Evolutionary conservation across 2,888 invertebrate genomes (phyloP), one percentile per base, ranked within the genome.

Genomic region (Euclidia mi): DNA sequence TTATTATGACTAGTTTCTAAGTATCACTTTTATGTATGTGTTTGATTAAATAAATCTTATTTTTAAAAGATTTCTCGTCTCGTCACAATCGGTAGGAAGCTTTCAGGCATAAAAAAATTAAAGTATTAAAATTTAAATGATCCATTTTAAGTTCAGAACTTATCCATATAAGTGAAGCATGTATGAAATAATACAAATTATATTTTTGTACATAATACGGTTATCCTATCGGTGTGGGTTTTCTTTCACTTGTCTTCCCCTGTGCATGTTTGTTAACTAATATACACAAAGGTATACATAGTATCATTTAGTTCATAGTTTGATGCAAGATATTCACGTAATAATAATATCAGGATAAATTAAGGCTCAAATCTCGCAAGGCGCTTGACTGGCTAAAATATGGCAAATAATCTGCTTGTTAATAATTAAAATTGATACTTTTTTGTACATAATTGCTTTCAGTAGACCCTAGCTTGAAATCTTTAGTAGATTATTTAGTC

Each of bases 31-130:
- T 75, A 72, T 84, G 81, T 90, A 82, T 74, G 59, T 79, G 74
- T 76, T 80, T 76, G 59, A 72, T 65, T 76, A 73, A 91, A 92
- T 91, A 92, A 91, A 92, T 80, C 56, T 67, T 80, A 81, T 86
- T 82, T 79, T 69, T 50, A 60, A 81, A 50, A 73, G 66, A 64
- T 3, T 46, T 43, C n/a, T n/a, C n/a, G n/a, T 60, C 42, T 65
- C 67, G 83, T 93, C 94, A 94, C 94, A 94, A 94, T 94, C 94
- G 87, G 63, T 89, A 87, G 82, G 89, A 91, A 92, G 94, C 93
- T 94, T 94, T 94, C 94, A 92, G 84, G 88, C 89, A 77, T 72
- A 76, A 62, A 38, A 49, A 35, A 48, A 10, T 34, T 20, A 56
- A 48, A 46, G 44, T 48, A 43, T 50, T 51, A 45, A 15, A 38